Conservation (phyloP, 2,797 vertebrate genomes). For the Notoglanidium macrostoma region DNA sequence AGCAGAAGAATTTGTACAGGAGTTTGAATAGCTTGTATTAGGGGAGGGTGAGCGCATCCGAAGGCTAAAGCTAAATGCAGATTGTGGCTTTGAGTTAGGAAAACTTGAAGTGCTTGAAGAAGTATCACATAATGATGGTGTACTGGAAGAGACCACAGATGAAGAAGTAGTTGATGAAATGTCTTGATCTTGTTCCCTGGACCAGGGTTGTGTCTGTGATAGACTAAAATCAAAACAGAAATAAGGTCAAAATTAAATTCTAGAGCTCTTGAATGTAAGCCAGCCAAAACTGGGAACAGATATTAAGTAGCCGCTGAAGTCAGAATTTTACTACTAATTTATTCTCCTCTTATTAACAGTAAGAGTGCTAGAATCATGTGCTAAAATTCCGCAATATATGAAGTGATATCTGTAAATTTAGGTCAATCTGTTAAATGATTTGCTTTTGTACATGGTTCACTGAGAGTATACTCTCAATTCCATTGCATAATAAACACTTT, state of each 20-base stretch:
- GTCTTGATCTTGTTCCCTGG: constrained; percentile 54
- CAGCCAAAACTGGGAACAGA: not conserved
- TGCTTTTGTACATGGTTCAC: not conserved
- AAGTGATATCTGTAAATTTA: not conserved
- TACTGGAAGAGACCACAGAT: not conserved
- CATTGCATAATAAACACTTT: not conserved
- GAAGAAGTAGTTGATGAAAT: not conserved
- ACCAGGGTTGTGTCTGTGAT: constrained; percentile 37
- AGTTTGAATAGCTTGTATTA: constrained; percentile 48
- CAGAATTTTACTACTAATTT: not conserved
- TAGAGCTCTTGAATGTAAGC: not conserved
- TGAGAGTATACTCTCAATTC: not conserved
- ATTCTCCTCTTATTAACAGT: not conserved
- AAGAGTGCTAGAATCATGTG: not conserved
- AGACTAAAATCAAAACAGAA: constrained; percentile 51
- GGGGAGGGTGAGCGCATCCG: constrained; percentile 50
- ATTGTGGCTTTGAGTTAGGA: constrained; percentile 35
- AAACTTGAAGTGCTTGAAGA: not conserved
- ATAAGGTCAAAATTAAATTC: not conserved
- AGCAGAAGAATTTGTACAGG: constrained; percentile 64
- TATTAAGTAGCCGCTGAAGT: not conserved
- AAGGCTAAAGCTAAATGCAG: constrained; percentile 60
- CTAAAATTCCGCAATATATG: not conserved
- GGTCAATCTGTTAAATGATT: not conserved
- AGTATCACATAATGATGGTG: constrained; percentile 35